Base-by-base conservation (phyloP, 2,888 invertebrate genomes). In the Drosophila mettleri region DNA sequence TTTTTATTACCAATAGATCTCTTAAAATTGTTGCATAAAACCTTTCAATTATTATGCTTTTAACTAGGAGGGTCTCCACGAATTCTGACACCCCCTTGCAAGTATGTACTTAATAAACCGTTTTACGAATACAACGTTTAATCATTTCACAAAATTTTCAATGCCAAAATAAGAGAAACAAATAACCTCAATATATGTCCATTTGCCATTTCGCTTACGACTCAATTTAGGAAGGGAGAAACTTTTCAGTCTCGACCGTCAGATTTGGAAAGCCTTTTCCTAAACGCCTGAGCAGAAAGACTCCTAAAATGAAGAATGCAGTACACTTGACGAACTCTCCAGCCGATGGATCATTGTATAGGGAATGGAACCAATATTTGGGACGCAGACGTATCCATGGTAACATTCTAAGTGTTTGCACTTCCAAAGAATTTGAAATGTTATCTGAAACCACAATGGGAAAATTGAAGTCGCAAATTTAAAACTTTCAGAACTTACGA, bases 271-370 rank as follows among this genome's bases (percentile, higher is more conserved):
- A 12, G 8, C 57, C 57, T 12, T 36, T 45, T 2, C 60, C 73
- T 36, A 72, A n/a, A n/a, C 60, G 52, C 9, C n/a, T 66, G 0
- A 71, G 36, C 8, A 71, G 3, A 10, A 61, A 10, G 16, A 71
- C 24, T 5, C 71, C 53, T 5, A 53, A 1, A 0, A 43, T 4
- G 39, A 72, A 72, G 9, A 66, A 9, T 0, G 61, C 2, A 3
- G 31, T 31, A 9, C 67, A 66, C 39, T 58, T 66, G 0, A 66
- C 10, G 16, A 72, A 61, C 14, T 71, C 60, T 4, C 45, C 57
- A 2, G 33, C 20, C 0, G 34, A 22, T 0, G 36, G 38, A 41
- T 71, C 33, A n/a, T 27, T 31, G 12, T 16, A 36, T 12, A 55
- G 1, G 18, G 29, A 29, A 3, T 27, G 6, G 31, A 57, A 10